phyloP scores from a whole-genome alignment of 2,888 invertebrate genomes.

The Dorcus hopei region DNA sequence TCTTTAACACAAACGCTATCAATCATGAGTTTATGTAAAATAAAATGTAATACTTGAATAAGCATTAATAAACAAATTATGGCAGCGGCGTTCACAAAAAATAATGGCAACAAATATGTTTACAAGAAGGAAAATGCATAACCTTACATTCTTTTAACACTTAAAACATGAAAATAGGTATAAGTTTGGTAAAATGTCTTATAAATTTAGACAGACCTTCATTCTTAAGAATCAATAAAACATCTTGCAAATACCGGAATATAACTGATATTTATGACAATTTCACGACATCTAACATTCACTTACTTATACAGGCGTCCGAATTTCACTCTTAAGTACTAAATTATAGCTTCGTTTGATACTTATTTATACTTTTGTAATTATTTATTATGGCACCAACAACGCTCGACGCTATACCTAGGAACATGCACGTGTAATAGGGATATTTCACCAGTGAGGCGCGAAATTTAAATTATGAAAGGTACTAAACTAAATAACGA shows the following conservation, averaged over 20 bases:
- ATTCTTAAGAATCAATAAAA: not conserved
- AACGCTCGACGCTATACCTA: conserved; percentile 5
- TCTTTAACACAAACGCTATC: not conserved
- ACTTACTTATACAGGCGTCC: not conserved
- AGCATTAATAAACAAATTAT: too few species aligned
- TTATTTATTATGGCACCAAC: conserved; percentile 11
- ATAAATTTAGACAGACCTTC: not conserved
- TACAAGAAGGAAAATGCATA: too few species aligned
- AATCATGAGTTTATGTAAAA: conserved; percentile 1
- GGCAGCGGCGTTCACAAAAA: too few species aligned
- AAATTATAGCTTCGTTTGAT: not conserved
- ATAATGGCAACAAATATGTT: too few species aligned
- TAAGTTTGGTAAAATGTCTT: too few species aligned
- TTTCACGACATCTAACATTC: not conserved
- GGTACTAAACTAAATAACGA: too few species aligned
- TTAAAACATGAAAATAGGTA: too few species aligned
- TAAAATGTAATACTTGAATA: not conserved
- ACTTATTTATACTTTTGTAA: conserved; percentile 4
- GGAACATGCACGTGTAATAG: not conserved
- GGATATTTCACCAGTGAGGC: not conserved
- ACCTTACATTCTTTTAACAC: too few species aligned
- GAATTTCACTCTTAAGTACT: not conserved
- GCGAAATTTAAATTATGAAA: too few species aligned
- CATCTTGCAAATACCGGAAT: not conserved
- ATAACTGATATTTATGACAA: not conserved